phyloP scores from a whole-genome alignment of 30 jellyfish, hydroid and myxozoan species.

The Cassiopea xamachana region DNA sequence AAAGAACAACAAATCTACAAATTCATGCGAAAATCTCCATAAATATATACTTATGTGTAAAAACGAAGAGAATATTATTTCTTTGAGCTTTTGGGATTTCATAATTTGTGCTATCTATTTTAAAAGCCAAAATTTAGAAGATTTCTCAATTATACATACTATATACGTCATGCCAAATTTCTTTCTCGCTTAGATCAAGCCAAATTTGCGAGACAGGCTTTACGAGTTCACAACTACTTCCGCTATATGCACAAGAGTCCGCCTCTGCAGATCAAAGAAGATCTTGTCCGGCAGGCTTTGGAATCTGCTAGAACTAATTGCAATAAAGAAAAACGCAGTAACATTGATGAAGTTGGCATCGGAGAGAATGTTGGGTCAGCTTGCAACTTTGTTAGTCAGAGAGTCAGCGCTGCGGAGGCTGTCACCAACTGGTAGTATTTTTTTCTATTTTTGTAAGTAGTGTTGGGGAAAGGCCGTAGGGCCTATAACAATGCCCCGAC shows the following conservation, averaged over 20 bases:
- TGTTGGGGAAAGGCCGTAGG: too few species aligned
- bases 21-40: too few species aligned
- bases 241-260: constrained; percentile 83
- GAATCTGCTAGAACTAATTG: constrained; percentile 51
- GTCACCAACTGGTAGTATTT: constrained; percentile 75
- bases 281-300: constrained; percentile 67
- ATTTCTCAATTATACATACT: neutral
- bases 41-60: too few species aligned
- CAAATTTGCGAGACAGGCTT: constrained; percentile 60
- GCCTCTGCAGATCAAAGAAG: constrained; percentile 59
- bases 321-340: constrained; percentile 12
- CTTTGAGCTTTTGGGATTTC: too few species aligned
- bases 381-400: constrained; percentile 67
- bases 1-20: too few species aligned
- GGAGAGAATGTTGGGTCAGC: constrained; percentile 84
- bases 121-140: neutral
- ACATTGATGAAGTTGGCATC: constrained; percentile 7
- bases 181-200: constrained; percentile 45
- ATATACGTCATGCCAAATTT: neutral
- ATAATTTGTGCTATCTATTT: too few species aligned
- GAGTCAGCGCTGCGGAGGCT: constrained; percentile 89
- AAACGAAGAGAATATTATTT: too few species aligned
- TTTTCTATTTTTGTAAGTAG: neutral
- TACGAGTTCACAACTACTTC: constrained; percentile 78
- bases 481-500: too few species aligned